Conservation (phyloP, 2,113 vertebrate species). For the Sinocyclocheilus anophthalmus region DNA sequence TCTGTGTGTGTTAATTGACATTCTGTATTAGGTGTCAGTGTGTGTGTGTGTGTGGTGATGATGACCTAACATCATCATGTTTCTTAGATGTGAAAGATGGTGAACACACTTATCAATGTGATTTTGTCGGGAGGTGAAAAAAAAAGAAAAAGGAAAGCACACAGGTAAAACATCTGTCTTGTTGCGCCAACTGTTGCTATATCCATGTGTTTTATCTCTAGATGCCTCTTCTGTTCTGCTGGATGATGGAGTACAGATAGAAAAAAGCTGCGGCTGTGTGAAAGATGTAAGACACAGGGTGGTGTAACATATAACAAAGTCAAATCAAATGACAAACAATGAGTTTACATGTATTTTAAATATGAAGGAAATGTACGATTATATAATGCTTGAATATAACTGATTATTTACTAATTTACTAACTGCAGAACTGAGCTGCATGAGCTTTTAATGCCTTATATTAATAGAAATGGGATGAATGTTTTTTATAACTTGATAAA, state of each 20-base stretch:
- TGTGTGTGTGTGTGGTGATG: too few species aligned
- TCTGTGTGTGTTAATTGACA: too few species aligned
- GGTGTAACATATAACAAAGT: conserved; percentile 25
- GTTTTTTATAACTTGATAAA: neutral
- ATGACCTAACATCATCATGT: too few species aligned
- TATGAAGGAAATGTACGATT: neutral
- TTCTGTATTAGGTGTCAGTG: too few species aligned
- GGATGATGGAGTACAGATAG: conserved; percentile 26
- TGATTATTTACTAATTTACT: neutral
- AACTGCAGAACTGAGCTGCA: conserved; percentile 7
- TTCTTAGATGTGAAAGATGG: neutral
- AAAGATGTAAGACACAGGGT: conserved; percentile 51
- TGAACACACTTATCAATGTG: neutral
- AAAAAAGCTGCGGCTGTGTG: conserved; percentile 34
- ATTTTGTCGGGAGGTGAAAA: neutral
- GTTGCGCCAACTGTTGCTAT: neutral
- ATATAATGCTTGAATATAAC: neutral
- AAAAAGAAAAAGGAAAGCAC: neutral
- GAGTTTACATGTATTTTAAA: neutral
- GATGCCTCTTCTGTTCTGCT: conserved; percentile 40
- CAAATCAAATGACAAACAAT: neutral
- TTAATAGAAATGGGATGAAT: neutral
- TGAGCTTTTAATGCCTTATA: neutral
- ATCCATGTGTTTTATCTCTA: conserved; percentile 12
- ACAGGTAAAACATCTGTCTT: neutral